A percentile compares a stretch with the other conserved stretches of the same genome.
phyloP scores from a whole-genome alignment of 2,113 vertebrate genomes.

The Formicarius rufipectus region DNA sequence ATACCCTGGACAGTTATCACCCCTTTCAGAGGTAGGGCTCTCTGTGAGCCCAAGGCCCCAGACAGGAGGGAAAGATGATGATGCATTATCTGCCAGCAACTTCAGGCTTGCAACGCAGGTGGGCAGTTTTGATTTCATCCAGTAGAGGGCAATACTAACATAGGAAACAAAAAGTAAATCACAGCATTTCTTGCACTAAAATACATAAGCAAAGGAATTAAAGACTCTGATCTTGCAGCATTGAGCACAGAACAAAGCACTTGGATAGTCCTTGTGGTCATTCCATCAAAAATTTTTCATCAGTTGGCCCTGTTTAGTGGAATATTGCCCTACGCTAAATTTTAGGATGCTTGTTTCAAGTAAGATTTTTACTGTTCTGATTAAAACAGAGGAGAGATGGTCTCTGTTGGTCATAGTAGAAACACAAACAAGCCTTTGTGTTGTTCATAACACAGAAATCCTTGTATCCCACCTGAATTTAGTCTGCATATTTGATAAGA shows the following conservation, averaged over 20 bases:
- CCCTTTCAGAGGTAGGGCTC: too few relatives aligned
- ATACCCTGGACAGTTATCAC: neutral
- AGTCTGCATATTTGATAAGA: neutral
- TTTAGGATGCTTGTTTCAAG: neutral
- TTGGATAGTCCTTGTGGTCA: neutral
- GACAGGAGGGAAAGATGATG: neutral
- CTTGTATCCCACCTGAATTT: neutral
- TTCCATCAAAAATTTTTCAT: neutral
- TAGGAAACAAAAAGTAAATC: neutral
- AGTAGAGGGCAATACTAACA: conserved; percentile 43
- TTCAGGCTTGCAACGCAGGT: neutral
- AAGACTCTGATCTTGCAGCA: neutral
- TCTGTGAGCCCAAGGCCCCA: neutral
- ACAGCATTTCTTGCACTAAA: neutral
- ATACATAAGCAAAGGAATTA: neutral
- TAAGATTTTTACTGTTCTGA: neutral
- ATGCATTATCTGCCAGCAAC: rapidly evolving
- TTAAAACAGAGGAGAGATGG: neutral
- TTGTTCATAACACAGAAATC: neutral
- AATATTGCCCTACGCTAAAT: neutral
- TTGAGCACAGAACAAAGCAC: neutral
- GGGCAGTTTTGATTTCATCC: conserved; percentile 5
- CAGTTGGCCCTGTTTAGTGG: neutral
- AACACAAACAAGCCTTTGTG: neutral
- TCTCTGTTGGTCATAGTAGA: neutral